A percentile compares a stretch with the other conserved stretches of the same genome.
Evolutionary conservation across 2,797 vertebrate species (phyloP).

Genomic region (Thunnus albacares): DNA sequence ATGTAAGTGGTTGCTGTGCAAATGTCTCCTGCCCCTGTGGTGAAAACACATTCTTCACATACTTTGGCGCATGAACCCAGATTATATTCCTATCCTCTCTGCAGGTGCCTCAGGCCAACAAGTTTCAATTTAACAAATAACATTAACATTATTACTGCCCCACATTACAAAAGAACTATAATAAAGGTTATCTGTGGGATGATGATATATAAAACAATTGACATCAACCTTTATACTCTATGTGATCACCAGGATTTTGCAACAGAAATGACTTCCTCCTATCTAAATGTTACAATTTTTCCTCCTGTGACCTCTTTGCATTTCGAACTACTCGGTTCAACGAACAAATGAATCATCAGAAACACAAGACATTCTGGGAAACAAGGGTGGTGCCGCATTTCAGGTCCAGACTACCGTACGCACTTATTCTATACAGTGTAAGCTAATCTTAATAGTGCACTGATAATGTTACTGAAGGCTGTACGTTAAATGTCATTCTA

Average conservation of each 20-base stretch:
- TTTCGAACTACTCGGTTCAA: too few relatives aligned
- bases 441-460: background rate
- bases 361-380: background rate
- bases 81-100: slow-evolving; percentile 62
- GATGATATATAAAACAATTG: too few relatives aligned
- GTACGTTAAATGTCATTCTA: too few relatives aligned
- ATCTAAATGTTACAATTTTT: background rate
- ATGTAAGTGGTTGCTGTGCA: slow-evolving; percentile 2
- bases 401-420: background rate
- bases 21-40: slow-evolving; percentile 44
- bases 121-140: slow-evolving; percentile 13
- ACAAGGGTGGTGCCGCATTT: background rate
- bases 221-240: background rate
- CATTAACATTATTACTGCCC: background rate
- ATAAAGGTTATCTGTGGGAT: slow-evolving; percentile 10
- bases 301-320: background rate
- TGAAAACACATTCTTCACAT: slow-evolving; percentile 72
- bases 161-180: background rate
- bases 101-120: slow-evolving; percentile 40
- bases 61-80: slow-evolving; percentile 42
- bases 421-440: background rate
- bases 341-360: background rate
- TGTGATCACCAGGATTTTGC: background rate
- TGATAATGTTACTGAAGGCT: background rate
- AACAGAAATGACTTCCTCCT: background rate